Evolutionary conservation across 2,113 vertebrate species (phyloP).

Genomic region (Lepus europaeus): DNA sequence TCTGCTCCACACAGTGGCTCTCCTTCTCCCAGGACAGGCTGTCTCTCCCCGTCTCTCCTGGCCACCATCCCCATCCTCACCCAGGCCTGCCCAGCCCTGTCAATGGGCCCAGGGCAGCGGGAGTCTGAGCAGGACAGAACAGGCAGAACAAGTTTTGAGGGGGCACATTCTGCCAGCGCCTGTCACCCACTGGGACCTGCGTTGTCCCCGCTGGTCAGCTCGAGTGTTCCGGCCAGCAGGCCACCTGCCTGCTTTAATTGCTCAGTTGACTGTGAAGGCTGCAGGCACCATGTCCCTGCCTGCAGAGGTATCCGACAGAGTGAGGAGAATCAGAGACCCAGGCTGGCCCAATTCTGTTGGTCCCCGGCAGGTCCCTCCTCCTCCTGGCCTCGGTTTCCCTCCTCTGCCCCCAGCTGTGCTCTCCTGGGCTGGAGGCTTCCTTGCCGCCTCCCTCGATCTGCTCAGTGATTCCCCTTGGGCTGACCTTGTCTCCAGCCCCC

Average conservation of each 20-base stretch:
- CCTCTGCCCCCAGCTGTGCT: not conserved
- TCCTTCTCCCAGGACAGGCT: not conserved
- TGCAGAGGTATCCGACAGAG: not conserved
- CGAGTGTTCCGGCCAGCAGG: not conserved
- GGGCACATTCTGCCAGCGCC: not conserved
- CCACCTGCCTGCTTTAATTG: constrained; percentile 56
- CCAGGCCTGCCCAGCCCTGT: no score
- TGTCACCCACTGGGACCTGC: not conserved
- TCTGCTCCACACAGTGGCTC: not conserved
- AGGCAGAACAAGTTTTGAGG: not conserved
- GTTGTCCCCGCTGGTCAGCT: not conserved
- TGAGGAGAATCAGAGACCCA: not conserved
- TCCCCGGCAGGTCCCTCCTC: not conserved
- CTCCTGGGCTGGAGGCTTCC: not conserved
- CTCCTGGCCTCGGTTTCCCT: constrained; percentile 29
- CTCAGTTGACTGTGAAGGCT: not conserved
- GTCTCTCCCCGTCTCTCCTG: not conserved
- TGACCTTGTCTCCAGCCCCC: constrained; percentile 53
- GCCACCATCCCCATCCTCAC: not conserved
- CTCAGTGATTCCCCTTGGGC: constrained; percentile 39
- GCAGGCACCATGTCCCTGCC: not conserved
- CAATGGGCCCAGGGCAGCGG: no score
- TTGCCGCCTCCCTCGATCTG: accelerated
- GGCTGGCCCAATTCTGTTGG: not conserved
- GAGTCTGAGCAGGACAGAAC: not conserved